These are phyloP conservation scores for Patella depressa DNA, from an alignment of 2,888 invertebrate genomes.

Conservation along the genomic window DNA sequence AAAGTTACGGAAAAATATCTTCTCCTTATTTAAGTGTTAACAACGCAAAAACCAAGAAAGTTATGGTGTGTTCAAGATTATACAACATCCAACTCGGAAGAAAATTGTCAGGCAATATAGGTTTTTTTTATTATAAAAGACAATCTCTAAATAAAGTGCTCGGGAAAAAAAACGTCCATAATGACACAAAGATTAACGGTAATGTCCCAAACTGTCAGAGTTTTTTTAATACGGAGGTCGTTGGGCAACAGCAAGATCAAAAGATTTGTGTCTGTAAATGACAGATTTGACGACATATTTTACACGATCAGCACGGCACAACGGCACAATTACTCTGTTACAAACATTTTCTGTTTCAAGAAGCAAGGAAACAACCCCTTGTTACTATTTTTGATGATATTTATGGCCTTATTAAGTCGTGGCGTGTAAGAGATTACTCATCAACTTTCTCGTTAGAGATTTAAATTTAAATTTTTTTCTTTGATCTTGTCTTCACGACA, in stretches of 20 bases:
- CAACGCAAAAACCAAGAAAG: too few species aligned
- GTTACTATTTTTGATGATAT: background rate
- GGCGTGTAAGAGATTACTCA: background rate
- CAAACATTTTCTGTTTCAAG: constrained; percentile 3
- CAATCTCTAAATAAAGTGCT: too few species aligned
- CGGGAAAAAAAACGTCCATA: background rate
- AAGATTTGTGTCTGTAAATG: constrained; percentile 4
- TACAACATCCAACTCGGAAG: too few species aligned
- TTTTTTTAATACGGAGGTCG: background rate
- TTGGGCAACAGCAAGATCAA: background rate
- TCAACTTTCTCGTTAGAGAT: constrained; percentile 2
- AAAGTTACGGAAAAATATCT: too few species aligned
- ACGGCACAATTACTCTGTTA: constrained; percentile 1
- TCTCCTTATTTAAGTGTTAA: too few species aligned
- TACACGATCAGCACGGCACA: background rate
- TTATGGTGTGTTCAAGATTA: too few species aligned
- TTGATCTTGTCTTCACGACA: constrained; percentile 4
- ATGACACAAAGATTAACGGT: constrained; percentile 2
- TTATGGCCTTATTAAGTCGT: constrained; percentile 5
- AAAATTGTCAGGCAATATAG: constrained; percentile 4
- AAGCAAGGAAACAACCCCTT: background rate
- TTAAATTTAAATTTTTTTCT: constrained; percentile 12
- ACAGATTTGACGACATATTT: constrained; percentile 6
- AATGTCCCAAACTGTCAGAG: background rate
- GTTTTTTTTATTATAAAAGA: background rate